Evolutionary conservation across 2,797 vertebrate species (phyloP).

Genomic region (Schizopygopsis pylzovi): DNA sequence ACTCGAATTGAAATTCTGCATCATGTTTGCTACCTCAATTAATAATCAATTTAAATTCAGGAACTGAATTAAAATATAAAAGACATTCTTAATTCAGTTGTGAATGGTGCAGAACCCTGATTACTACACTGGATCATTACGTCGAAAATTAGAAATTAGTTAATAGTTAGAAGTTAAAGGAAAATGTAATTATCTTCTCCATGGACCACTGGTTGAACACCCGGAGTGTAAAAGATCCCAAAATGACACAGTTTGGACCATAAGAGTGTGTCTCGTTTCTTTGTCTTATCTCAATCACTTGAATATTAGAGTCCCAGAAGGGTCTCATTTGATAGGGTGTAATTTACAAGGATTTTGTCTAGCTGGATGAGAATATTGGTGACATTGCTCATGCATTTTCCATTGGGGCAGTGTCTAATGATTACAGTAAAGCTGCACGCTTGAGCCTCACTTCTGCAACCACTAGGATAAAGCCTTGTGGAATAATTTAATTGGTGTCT

Average conservation of each 20-base stretch:
- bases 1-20: background rate
- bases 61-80: background rate
- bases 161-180: background rate
- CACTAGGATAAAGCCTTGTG: conserved; percentile 76
- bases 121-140: conserved; percentile 4
- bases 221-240: background rate
- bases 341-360: conserved; percentile 60
- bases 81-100: background rate
- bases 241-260: conserved; percentile 19
- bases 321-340: conserved; percentile 50
- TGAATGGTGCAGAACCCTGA: background rate
- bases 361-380: conserved; percentile 61
- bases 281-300: conserved; percentile 37
- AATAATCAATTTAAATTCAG: background rate
- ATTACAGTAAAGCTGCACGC: conserved; percentile 59
- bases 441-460: conserved; percentile 65
- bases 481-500: conserved; percentile 80
- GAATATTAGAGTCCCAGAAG: conserved; percentile 29
- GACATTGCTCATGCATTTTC: conserved; percentile 60
- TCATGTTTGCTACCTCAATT: background rate
- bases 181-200: background rate
- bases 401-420: conserved; percentile 60
- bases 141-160: background rate
- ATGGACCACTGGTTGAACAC: background rate
- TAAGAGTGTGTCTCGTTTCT: conserved; percentile 14